Base-by-base conservation (phyloP, 2,113 vertebrate genomes). In the Leptocoma aspasia region DNA sequence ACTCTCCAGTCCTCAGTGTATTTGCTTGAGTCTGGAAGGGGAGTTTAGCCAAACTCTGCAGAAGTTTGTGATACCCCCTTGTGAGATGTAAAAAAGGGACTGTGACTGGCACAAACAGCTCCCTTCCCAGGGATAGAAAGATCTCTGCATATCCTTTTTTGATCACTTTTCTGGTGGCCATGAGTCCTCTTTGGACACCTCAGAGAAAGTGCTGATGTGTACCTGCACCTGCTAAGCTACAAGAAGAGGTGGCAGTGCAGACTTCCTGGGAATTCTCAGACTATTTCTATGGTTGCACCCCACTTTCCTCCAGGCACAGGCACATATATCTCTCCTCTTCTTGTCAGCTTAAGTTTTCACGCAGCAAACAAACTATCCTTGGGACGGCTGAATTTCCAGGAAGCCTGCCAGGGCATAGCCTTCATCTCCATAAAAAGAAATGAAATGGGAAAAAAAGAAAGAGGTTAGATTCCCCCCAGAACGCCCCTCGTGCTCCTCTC, bases 401-500 rank as follows among this genome's bases (percentile, higher is more conserved):
- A 98, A 97, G 90, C 84, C 52, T 98, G 98, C 98, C 98, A 98
- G 97, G 37, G 69, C 53, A 44, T 96, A 97, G 96, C 95, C 94
- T 97, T 96, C 94, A 92, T 96, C 94, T 98, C 98, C 97, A 96
- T 98, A 98, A 98, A 98, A 98, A 98, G 98, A 96, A 97, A 97
- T 97, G 94, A 95, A 97, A 93, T 59, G 69, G 88, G 95, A 54
- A 77, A 95, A 98, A 97, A 96, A 85, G 31, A 70, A 82, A 79
- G 80, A 91, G 63, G 83, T 91, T 84, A 87, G 77, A 78, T 88
- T 93, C 64, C 68, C 72, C 70, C n/a, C 53, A 63, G 71, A 75
- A 91, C 0, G 2, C 66, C 66, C 63, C 66, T 89, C 0, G 0
- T 75, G 65, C 60, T 92, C 73, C 50, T 92, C 30, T 82, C 83